phyloP scores from a whole-genome alignment of 2,888 invertebrate genomes.

The Tipula unca region DNA sequence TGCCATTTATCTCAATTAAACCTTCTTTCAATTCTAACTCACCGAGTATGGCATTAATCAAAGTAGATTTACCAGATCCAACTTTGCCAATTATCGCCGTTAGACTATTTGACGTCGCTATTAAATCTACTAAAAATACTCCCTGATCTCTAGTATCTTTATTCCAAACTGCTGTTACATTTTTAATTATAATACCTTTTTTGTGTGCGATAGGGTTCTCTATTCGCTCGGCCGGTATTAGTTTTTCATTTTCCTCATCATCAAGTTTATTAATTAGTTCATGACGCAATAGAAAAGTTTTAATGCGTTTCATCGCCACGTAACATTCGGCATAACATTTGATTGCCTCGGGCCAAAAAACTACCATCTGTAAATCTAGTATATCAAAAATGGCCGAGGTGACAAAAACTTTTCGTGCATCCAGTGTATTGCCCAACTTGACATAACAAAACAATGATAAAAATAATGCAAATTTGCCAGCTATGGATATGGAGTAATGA shows the following conservation, averaged over 20 bases:
- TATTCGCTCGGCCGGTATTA: neutral
- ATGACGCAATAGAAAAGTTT: conserved; percentile 50
- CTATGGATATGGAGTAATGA: conserved; percentile 62
- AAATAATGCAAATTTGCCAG: conserved; percentile 70
- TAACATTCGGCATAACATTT: conserved; percentile 66
- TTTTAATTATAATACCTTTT: conserved; percentile 22
- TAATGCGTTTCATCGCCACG: conserved; percentile 63
- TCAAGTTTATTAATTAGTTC: conserved; percentile 27
- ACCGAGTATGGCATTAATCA: conserved; percentile 63
- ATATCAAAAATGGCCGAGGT: conserved; percentile 75
- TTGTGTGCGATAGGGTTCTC: conserved; percentile 16
- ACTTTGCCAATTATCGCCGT: conserved; percentile 64
- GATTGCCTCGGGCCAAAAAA: conserved; percentile 72
- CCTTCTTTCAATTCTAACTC: conserved; percentile 58
- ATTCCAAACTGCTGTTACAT: conserved; percentile 23
- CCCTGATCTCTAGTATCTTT: conserved; percentile 37
- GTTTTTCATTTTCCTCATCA: neutral
- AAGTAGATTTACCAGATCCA: conserved; percentile 66
- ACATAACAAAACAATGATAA: conserved; percentile 63
- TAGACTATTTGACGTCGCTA: conserved; percentile 32
- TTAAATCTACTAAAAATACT: conserved; percentile 22
- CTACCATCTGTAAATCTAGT: conserved; percentile 65
- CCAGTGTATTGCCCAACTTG: conserved; percentile 54
- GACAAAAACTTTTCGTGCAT: conserved; percentile 69
- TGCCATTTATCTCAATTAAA: conserved; percentile 51